phyloP scores from a whole-genome alignment of 1,140 invertebrate genomes.

The Tetramorium alpestre region DNA sequence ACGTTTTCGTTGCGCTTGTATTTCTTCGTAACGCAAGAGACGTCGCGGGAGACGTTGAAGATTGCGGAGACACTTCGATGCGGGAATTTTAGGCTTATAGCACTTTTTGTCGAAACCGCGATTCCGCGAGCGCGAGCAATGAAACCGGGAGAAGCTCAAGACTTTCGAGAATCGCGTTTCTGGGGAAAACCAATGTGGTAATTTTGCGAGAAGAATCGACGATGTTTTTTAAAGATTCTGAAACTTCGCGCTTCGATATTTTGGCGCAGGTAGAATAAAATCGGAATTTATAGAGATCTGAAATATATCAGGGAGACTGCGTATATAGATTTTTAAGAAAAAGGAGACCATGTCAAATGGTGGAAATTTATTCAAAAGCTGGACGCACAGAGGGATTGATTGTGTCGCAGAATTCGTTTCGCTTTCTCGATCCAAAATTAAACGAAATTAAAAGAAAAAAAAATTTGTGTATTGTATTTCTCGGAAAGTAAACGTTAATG shows the following conservation, averaged over 20 bases:
- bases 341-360: neutral
- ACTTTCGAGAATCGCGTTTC: neutral
- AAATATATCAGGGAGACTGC: neutral
- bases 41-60: neutral
- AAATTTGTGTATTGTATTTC: constrained; percentile 6
- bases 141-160: neutral
- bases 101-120: constrained; percentile 14
- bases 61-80: neutral
- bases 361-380: constrained; percentile 6
- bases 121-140: neutral
- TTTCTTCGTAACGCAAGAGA: neutral
- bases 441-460: neutral
- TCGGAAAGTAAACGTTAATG: constrained; percentile 36
- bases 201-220: neutral
- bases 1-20: constrained; percentile 8
- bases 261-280: neutral
- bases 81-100: constrained; percentile 25
- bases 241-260: constrained; percentile 5
- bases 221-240: neutral
- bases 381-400: neutral
- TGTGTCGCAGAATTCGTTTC: constrained; percentile 5
- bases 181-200: neutral
- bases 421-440: constrained; percentile 14
- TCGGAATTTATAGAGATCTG: neutral
- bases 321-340: neutral